Conservation (phyloP, 2,888 invertebrate genomes). For the Trissonchulus sp. region DNA sequence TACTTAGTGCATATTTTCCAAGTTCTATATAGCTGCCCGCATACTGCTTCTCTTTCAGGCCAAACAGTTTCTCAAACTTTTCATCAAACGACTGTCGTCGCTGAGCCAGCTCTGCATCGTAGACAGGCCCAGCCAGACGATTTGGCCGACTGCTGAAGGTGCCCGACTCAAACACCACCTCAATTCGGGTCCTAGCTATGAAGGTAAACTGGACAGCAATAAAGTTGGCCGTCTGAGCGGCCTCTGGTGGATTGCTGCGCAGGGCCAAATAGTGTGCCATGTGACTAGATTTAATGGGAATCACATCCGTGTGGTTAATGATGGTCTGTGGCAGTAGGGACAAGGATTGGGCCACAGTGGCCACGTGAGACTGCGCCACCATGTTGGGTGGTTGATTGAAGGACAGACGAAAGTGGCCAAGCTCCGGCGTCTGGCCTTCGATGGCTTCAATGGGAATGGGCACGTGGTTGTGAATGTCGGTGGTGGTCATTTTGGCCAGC, state of each 20-base stretch:
- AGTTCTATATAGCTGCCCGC: slow-evolving; percentile 61
- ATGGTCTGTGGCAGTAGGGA: slow-evolving; percentile 49
- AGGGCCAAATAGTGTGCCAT: background rate
- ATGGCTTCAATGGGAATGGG: slow-evolving; percentile 52
- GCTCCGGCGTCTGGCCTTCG: slow-evolving; percentile 67
- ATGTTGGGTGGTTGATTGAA: background rate
- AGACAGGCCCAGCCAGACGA: slow-evolving; percentile 63
- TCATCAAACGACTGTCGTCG: slow-evolving; percentile 65
- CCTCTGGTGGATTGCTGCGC: background rate
- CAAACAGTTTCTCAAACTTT: slow-evolving; percentile 74
- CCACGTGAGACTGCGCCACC: slow-evolving; percentile 40
- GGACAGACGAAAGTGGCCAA: slow-evolving; percentile 66
- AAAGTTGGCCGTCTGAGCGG: slow-evolving; percentile 42
- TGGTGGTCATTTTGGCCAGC: too few relatives aligned
- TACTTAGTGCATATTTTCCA: slow-evolving; percentile 79
- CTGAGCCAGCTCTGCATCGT: slow-evolving; percentile 62
- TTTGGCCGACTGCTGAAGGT: slow-evolving; percentile 60
- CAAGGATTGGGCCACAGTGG: slow-evolving; percentile 44
- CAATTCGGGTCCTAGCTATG: slow-evolving; percentile 71
- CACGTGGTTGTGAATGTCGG: too few relatives aligned
- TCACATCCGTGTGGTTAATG: slow-evolving; percentile 44
- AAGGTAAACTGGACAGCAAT: slow-evolving; percentile 61
- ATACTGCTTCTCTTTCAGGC: slow-evolving; percentile 63
- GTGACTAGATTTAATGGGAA: slow-evolving; percentile 37
- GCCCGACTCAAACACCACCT: slow-evolving; percentile 72